Percentiles rank a stretch among this genome's conserved stretches.
phyloP scores from a whole-genome alignment of 1,140 invertebrate species.

The Plutomurus gul region DNA sequence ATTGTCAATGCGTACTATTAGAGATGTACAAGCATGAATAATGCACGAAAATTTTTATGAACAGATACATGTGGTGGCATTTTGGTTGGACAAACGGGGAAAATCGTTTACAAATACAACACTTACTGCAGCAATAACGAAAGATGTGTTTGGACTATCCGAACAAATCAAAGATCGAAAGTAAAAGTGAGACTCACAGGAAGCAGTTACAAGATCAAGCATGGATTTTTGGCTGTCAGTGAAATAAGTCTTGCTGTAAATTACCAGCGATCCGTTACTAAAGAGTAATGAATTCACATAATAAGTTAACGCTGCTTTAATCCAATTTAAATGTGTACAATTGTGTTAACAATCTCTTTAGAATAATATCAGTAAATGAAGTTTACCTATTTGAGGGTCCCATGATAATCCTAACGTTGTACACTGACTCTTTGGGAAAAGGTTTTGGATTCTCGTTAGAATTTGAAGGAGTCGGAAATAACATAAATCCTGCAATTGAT shows the following conservation, averaged over 20 bases:
- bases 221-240: slow-evolving; percentile 14
- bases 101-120: slow-evolving; percentile 28
- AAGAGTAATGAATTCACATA: neutral
- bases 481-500: neutral
- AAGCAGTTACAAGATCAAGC: neutral
- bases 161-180: slow-evolving; percentile 28
- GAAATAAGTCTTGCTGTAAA: neutral
- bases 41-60: no score
- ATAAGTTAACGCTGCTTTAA: neutral
- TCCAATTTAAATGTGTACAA: neutral
- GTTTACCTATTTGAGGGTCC: slow-evolving; percentile 6
- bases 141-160: slow-evolving; percentile 38
- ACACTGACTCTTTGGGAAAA: neutral
- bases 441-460: slow-evolving; percentile 23
- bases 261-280: neutral
- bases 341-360: neutral
- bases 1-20: no score
- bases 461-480: slow-evolving; percentile 34
- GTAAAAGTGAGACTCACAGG: slow-evolving; percentile 4
- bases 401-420: slow-evolving; percentile 30
- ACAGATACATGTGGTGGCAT: slow-evolving; percentile 40
- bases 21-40: no score
- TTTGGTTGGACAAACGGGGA: slow-evolving; percentile 24
- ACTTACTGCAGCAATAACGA: slow-evolving; percentile 24
- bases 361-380: neutral